Evolutionary conservation across 2,797 vertebrate species (phyloP).

Genomic region (Urophycis tenuis): DNA sequence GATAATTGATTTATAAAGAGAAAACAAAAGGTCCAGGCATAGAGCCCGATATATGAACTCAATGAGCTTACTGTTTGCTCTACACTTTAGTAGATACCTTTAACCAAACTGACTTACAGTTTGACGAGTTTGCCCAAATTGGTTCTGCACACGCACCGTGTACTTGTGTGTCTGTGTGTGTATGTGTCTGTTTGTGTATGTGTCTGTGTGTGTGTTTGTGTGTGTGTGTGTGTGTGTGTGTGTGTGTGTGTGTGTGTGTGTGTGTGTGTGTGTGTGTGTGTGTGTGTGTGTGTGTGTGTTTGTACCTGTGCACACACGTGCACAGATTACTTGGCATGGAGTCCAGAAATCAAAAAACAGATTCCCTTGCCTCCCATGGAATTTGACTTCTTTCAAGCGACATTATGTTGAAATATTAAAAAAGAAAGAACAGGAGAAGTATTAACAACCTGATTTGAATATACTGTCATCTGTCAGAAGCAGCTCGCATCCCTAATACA

Average conservation of each 20-base stretch:
- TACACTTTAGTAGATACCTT: neutral
- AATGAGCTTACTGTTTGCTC: no score
- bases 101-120: neutral
- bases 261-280: no score
- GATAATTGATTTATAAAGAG: no score
- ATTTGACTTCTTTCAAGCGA: neutral
- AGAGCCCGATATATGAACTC: neutral
- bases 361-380: neutral
- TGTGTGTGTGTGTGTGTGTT: no score
- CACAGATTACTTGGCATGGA: neutral
- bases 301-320: neutral
- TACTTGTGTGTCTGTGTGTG: no score
- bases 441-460: slow-evolving; percentile 14
- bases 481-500: neutral
- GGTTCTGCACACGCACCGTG: neutral
- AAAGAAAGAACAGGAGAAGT: slow-evolving; percentile 18
- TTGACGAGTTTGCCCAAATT: neutral
- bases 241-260: neutral
- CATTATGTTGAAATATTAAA: neutral
- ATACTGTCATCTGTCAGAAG: neutral
- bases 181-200: neutral
- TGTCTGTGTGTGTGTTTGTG: neutral
- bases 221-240: no score
- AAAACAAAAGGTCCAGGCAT: neutral
- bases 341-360: neutral